These are phyloP conservation scores for Threskiornis aethiopicus DNA, from an alignment of 2,797 vertebrate species.

Conservation along the genomic window DNA sequence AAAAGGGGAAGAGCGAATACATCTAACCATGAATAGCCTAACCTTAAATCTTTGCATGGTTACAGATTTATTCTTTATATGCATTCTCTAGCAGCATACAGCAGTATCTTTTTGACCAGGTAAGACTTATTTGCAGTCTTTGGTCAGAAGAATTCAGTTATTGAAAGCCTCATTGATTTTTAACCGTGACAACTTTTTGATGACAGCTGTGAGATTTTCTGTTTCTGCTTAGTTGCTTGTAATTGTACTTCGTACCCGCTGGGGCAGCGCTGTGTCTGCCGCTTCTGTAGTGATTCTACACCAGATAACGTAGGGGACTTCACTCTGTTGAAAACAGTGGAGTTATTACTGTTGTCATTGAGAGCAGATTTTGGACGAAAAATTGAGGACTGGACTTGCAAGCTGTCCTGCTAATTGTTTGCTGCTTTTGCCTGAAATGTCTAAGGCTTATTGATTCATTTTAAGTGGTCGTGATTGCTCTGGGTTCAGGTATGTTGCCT, in stretches of 20 bases:
- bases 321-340: neutral
- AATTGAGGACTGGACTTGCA: neutral
- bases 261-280: slow-evolving; percentile 10
- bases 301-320: neutral
- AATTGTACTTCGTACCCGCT: neutral
- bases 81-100: neutral
- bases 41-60: neutral
- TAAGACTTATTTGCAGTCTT: neutral
- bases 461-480: neutral
- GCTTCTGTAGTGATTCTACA: neutral
- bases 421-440: neutral
- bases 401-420: neutral
- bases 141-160: neutral
- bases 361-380: neutral
- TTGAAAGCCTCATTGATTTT: slow-evolving; percentile 35
- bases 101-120: neutral
- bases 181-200: slow-evolving; percentile 17
- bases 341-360: neutral
- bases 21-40: neutral
- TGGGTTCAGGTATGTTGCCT: neutral
- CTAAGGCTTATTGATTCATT: neutral
- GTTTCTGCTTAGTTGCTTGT: slow-evolving; percentile 30
- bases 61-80: neutral
- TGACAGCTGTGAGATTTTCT: slow-evolving; percentile 17
- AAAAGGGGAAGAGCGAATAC: neutral